Conservation (phyloP, 30 jellyfish, hydroid and myxozoan genomes). For the Calvadosia cruxmelitensis region DNA sequence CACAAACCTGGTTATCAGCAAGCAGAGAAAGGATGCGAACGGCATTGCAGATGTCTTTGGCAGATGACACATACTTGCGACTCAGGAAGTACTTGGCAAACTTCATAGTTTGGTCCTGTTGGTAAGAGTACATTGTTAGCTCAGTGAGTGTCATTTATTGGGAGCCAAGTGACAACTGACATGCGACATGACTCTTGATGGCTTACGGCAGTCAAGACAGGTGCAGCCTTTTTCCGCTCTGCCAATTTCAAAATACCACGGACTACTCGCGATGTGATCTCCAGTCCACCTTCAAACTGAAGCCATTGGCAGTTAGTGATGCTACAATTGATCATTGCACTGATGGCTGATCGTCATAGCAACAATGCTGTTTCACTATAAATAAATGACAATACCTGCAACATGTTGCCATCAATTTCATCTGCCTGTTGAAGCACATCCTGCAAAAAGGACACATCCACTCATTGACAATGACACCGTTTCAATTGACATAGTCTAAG, state of each 20-base stretch:
- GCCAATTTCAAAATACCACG: conserved; percentile 51
- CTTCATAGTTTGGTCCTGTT: conserved; percentile 59
- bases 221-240: conserved; percentile 46
- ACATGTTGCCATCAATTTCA: conserved; percentile 52
- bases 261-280: conserved; percentile 49
- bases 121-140: background rate
- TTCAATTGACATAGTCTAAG: no score
- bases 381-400: conserved; percentile 27
- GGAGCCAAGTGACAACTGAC: no score
- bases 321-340: background rate
- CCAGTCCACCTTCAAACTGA: conserved; percentile 86
- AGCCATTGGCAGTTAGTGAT: background rate
- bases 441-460: background rate
- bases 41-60: conserved; percentile 46
- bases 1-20: conserved; percentile 46
- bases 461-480: background rate
- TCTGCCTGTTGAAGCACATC: conserved; percentile 93
- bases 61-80: conserved; percentile 68
- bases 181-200: background rate
- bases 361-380: no score
- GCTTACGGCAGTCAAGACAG: conserved; percentile 15
- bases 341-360: no score
- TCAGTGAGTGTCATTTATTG: conserved; percentile 15
- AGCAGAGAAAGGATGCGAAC: conserved; percentile 38
- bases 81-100: conserved; percentile 68